phyloP scores from a whole-genome alignment of 1,140 invertebrate genomes.

The Drosophila parvula region DNA sequence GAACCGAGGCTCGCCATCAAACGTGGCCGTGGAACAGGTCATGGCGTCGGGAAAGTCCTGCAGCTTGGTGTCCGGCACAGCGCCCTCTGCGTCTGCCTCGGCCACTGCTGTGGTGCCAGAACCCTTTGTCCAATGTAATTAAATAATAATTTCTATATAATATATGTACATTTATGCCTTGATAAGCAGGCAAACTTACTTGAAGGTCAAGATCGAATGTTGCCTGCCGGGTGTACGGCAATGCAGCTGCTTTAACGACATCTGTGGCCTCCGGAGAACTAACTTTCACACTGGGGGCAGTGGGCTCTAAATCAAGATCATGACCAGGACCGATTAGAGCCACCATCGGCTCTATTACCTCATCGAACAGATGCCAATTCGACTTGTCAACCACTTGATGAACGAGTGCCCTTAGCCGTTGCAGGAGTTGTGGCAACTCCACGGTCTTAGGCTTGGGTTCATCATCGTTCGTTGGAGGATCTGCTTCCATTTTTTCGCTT shows the following conservation, averaged over 20 bases:
- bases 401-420: constrained; percentile 28
- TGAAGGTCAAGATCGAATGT: constrained; percentile 68
- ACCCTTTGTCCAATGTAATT: not conserved
- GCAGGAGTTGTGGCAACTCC: constrained; percentile 22
- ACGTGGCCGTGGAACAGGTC: constrained; percentile 72
- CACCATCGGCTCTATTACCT: constrained; percentile 25
- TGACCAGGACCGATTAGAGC: not conserved
- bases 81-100: not conserved
- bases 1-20: constrained; percentile 55
- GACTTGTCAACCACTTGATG: constrained; percentile 34
- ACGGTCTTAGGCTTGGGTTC: not conserved
- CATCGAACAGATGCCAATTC: constrained; percentile 41
- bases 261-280: not conserved
- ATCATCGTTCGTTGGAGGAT: not conserved
- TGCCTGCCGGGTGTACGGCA: constrained; percentile 49
- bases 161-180: not conserved
- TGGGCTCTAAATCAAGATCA: not conserved
- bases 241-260: not conserved
- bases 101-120: not conserved
- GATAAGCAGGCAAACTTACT: not conserved
- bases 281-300: not conserved
- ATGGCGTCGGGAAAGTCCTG: constrained; percentile 68
- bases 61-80: constrained; percentile 9
- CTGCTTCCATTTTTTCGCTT: not conserved
- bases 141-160: not conserved